A percentile compares a stretch with the other conserved stretches of the same genome.
Conservation (phyloP, 2,797 vertebrate species). For the Melopsittacus undulatus region DNA sequence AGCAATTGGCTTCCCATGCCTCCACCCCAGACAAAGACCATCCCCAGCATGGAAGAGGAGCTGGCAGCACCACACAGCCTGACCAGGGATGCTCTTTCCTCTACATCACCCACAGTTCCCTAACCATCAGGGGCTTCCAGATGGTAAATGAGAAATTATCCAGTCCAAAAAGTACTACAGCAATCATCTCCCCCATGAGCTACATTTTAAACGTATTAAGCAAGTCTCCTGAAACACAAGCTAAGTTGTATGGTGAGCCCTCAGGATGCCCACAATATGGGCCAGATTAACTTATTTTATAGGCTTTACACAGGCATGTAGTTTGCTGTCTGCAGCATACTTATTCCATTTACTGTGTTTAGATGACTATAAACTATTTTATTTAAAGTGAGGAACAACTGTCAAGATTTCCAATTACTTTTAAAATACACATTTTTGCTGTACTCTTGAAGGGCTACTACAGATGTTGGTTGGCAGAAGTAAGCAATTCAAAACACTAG, state of each 20-base stretch:
- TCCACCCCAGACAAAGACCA: accelerated
- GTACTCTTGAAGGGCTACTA: not conserved
- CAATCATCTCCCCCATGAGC: not conserved
- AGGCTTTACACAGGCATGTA: not conserved
- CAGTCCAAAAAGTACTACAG: not conserved
- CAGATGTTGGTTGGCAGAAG: not conserved
- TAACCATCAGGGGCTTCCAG: accelerated
- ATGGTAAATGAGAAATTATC: not conserved
- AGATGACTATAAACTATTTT: not conserved
- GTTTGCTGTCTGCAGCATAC: not conserved
- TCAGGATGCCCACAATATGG: not conserved
- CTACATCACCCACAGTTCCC: not conserved
- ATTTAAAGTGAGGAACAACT: not conserved
- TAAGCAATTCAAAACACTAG: not conserved
- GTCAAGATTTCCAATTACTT: not conserved
- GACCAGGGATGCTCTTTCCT: not conserved
- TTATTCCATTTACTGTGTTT: not conserved
- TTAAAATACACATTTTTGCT: not conserved
- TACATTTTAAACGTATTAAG: not conserved
- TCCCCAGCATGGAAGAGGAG: accelerated
- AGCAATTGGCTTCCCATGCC: accelerated
- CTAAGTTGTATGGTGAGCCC: accelerated
- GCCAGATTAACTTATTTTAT: not conserved
- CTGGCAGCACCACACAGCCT: accelerated
- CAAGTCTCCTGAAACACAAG: not conserved